Base-by-base conservation (phyloP, 1,140 invertebrate species). In the Heliconius eleuchia region DNA sequence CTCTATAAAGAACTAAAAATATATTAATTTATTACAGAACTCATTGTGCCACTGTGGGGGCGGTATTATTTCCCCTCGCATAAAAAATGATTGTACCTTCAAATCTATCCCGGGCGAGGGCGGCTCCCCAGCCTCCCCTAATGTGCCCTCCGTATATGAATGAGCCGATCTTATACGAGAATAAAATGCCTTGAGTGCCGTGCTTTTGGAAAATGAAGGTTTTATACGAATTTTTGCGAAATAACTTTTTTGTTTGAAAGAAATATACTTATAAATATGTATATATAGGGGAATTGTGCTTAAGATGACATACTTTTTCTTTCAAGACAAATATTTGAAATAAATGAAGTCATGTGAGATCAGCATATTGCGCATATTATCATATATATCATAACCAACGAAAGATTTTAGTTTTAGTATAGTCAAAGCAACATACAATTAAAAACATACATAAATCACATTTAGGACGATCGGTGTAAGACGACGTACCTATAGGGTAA, bases 31-130 rank as follows among this genome's bases (percentile, higher is more conserved):
- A 30, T 66, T 16, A 13, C 1, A 81, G 23, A 52, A 37, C 87
- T 74, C 76, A 73, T 80, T 90, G 85, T 90, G 74, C 70, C 74
- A 27, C 30, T 46, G n/a, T 80, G 75, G 73, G 37, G 76, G 74
- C 79, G 80, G 83, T 87, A 86, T 88, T 89, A 91, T 90, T 88
- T 90, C 92, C 91, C 92, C 92, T 92, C 91, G 90, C 91, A 93
- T 94, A 94, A 94, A 94, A 94, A 94, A 93, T 94, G 92, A 94
- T 94, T 92, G 92, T 93, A 93, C 92, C 91, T 92, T 92, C 90
- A 92, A 93, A 93, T 94, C 91, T 94, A 94, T 94, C 90, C 91
- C 90, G 88, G 78, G 87, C 83, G 86, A 90, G 90, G 91, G 92
- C 84, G 83, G 86, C 89, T 82, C 88, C 88, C 85, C 86, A 81